phyloP scores from a whole-genome alignment of 2,797 vertebrate species.

The Onychomys leucogaster region DNA sequence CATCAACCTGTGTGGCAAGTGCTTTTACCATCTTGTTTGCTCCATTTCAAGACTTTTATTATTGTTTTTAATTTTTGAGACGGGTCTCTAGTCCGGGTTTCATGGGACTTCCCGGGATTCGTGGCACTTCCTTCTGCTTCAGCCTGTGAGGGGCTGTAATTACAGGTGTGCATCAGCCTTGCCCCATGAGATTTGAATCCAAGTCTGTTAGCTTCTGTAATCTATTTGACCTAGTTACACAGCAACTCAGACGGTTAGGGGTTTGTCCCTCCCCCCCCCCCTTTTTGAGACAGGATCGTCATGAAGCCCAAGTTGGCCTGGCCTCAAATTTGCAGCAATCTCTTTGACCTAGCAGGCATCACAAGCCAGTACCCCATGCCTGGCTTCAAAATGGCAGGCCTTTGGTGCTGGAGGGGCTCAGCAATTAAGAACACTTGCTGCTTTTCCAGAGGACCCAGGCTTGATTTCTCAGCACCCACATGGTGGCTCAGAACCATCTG shows the following conservation, averaged over 20 bases:
- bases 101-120: not conserved
- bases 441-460: not conserved
- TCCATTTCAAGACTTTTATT: not conserved
- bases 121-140: not conserved
- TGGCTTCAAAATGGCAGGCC: not conserved
- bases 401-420: conserved; percentile 9
- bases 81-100: not conserved
- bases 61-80: not conserved
- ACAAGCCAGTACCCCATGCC: not conserved
- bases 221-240: conserved; percentile 36
- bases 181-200: not conserved
- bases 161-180: not conserved
- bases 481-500: not conserved
- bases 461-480: not conserved
- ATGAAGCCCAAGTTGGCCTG: not conserved
- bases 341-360: not conserved
- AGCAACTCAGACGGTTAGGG: conserved; percentile 19
- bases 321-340: not conserved
- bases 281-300: not conserved
- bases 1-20: not conserved
- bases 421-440: not conserved
- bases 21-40: not conserved
- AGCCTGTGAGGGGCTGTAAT: not conserved
- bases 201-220: conserved; percentile 12
- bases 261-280: not conserved